phyloP scores from a whole-genome alignment of 92 coral and sea anemone species.

The Metridium senile region DNA sequence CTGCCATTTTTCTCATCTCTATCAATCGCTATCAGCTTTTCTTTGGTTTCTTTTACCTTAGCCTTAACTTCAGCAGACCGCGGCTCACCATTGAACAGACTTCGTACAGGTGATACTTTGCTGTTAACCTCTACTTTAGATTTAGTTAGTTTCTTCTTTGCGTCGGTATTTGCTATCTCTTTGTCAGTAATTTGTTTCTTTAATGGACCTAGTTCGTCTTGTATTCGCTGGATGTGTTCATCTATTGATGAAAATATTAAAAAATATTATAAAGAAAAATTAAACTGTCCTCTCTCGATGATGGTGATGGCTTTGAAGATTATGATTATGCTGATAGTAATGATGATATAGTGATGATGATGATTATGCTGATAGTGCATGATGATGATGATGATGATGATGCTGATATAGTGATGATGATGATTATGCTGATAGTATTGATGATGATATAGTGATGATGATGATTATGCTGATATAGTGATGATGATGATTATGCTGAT shows the following conservation, averaged over 20 bases:
- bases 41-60: slow-evolving; percentile 24
- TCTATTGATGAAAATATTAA: slow-evolving; percentile 36
- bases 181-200: slow-evolving; percentile 54
- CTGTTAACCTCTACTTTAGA: slow-evolving; percentile 41
- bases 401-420: not conserved
- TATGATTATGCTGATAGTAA: not conserved
- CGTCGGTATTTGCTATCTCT: slow-evolving; percentile 38
- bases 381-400: not conserved
- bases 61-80: slow-evolving; percentile 57
- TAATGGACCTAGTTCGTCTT: slow-evolving; percentile 67
- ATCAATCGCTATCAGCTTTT: slow-evolving; percentile 29
- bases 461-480: not conserved
- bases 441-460: not conserved
- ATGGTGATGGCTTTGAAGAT: not conserved
- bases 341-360: not conserved
- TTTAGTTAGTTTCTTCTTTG: slow-evolving; percentile 39
- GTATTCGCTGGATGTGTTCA: slow-evolving; percentile 81
- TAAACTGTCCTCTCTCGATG: not conserved
- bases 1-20: slow-evolving; percentile 26
- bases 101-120: slow-evolving; percentile 57
- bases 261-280: not conserved
- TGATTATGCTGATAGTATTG: not conserved
- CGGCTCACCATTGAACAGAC: slow-evolving; percentile 70
- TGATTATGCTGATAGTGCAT: not conserved
- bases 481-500: not conserved